Percentiles rank a stretch among this genome's conserved stretches.
Evolutionary conservation across 2,113 vertebrate genomes (phyloP).

Genomic region (Xiphophorus maculatus): DNA sequence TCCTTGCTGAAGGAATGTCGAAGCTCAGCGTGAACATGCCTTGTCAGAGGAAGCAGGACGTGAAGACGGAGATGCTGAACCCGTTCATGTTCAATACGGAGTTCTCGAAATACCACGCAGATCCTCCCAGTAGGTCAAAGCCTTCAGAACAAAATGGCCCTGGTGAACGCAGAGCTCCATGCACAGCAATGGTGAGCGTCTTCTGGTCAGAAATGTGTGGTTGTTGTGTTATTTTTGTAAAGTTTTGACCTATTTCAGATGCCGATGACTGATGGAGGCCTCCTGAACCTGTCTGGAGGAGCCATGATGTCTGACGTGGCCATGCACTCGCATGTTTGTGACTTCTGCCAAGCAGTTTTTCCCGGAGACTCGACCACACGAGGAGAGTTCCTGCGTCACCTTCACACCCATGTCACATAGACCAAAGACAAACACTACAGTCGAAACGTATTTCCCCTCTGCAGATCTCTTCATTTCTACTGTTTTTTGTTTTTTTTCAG

Average conservation of each 20-base stretch:
- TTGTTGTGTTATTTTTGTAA: neutral
- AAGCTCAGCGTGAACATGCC: constrained; percentile 54
- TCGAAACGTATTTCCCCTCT: neutral
- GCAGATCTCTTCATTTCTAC: neutral
- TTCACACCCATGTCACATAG: constrained; percentile 77
- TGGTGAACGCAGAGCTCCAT: neutral
- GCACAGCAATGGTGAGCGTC: constrained; percentile 26
- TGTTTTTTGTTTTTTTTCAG: neutral
- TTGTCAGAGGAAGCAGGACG: constrained; percentile 16
- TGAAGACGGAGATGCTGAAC: neutral
- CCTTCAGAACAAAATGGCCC: neutral
- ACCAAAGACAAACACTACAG: neutral
- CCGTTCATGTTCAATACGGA: neutral
- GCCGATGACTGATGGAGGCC: constrained; percentile 56
- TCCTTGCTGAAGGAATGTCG: constrained; percentile 63
- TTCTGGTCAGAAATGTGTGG: neutral
- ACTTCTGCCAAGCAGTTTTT: constrained; percentile 82
- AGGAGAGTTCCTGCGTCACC: constrained; percentile 75
- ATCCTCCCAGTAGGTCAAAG: constrained; percentile 1
- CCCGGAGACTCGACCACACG: constrained; percentile 71
- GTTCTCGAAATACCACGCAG: neutral
- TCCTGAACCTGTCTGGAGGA: neutral
- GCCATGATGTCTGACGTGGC: constrained; percentile 62
- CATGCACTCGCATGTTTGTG: constrained; percentile 78
- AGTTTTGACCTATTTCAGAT: constrained; percentile 57